Percentiles rank a stretch among this genome's conserved stretches.
Evolutionary conservation across 1,140 invertebrate species (phyloP).

Genomic region (Brachionus manjavacas): DNA sequence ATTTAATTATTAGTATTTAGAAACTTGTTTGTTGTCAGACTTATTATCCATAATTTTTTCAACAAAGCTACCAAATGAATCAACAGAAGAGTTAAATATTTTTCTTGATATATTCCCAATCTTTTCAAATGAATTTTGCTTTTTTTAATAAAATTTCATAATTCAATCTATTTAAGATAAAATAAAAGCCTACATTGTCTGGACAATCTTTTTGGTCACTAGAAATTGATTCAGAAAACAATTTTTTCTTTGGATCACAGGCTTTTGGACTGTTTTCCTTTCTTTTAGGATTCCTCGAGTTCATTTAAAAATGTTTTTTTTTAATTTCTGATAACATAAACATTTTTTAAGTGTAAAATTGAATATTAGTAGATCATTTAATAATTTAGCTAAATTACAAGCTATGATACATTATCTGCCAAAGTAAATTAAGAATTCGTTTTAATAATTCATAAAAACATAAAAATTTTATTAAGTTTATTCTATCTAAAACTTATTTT

Average conservation of each 20-base stretch:
- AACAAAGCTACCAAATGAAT: not conserved
- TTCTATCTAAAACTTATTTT: not conserved
- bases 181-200: no score
- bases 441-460: not conserved
- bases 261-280: no score
- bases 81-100: not conserved
- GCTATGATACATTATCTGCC: not conserved
- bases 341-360: no score
- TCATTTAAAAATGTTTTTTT: no score
- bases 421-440: not conserved
- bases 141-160: not conserved
- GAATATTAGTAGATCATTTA: no score
- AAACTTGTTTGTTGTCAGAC: not conserved
- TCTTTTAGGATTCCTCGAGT: no score
- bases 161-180: not conserved
- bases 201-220: not conserved
- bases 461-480: not conserved
- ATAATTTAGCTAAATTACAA: no score
- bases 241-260: no score
- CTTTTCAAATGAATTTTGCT: not conserved
- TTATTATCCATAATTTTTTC: not conserved
- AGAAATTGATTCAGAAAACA: no score
- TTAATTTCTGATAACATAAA: no score
- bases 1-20: not conserved
- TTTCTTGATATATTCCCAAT: not conserved